Evolutionary conservation across 2,888 invertebrate species (phyloP), one percentile per base, ranked within the genome.

Genomic region (Chymomyza amoena): DNA sequence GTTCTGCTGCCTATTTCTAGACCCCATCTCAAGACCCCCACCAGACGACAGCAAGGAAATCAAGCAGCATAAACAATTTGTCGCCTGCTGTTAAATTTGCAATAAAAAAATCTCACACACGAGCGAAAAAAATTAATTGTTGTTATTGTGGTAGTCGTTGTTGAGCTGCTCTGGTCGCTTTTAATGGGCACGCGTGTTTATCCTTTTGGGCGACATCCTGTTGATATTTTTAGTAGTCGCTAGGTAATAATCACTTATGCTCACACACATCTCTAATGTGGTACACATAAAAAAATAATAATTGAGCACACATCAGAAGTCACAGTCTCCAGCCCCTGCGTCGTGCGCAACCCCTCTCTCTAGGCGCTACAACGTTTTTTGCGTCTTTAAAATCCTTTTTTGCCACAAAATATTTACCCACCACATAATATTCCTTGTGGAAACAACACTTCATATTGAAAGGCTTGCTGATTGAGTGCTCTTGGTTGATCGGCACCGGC

Each of bases 21-120:
- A 45, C 20, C 50, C 9, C n/a, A 13, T 18, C 61, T 45, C 54
- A 15, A 20, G 54, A 32, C 28, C 20, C 60, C 52, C 57, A n/a
- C 36, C 6, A 18, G 28, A n/a, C 1, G 39, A 45, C 1, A 45
- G 13, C 4, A 13, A 45, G 39, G 70, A 88, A 83, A 83, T 88
- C 88, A 78, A 87, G 71, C 75, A 77, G 69, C 73, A 84, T 77
- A 85, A 88, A 82, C 83, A 88, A 88, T 84, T 87, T 80, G 87
- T 80, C 76, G 66, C 77, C 89, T 64, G 85, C 87, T 88, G 84
- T 73, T 84, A 72, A 75, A 80, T 72, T 77, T 70, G 80, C 77
- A 80, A 84, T 84, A 87, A 84, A 84, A 80, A 88, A 84, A 84
- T 88, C 86, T 76, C 68, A 68, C 57, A 36, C 60, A 57, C 59